phyloP scores from a whole-genome alignment of 2,113 vertebrate species.

The Passer domesticus region DNA sequence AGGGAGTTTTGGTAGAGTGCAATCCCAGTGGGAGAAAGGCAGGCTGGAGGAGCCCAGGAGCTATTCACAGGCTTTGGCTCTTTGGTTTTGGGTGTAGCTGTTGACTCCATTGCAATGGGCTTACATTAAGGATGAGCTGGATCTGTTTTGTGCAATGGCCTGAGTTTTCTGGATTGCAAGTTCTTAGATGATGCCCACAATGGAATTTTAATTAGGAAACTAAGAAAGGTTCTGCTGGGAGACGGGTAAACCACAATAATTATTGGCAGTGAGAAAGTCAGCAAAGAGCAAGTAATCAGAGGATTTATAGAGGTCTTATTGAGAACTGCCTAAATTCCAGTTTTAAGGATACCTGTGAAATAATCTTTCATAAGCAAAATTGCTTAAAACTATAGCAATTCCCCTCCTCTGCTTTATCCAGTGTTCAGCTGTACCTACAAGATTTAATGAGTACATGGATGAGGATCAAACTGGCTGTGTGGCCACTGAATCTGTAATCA shows the following conservation, averaged over 20 bases:
- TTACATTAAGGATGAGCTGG: background rate
- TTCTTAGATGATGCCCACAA: constrained; percentile 49
- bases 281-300: background rate
- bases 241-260: background rate
- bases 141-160: constrained; percentile 45
- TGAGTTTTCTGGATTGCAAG: background rate
- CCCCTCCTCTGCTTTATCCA: background rate
- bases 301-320: background rate
- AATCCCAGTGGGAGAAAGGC: background rate
- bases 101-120: constrained; percentile 27
- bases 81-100: constrained; percentile 49
- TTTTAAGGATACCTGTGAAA: background rate
- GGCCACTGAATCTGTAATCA: background rate
- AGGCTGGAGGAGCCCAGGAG: background rate
- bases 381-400: background rate
- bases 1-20: background rate
- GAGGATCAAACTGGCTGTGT: background rate
- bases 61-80: background rate
- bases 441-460: background rate
- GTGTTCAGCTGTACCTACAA: background rate
- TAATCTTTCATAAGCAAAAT: background rate
- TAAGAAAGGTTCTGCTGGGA: constrained; percentile 30
- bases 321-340: background rate
- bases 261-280: constrained; percentile 38
- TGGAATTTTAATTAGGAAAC: constrained; percentile 59